A percentile compares a stretch with the other conserved stretches of the same genome.
phyloP scores from a whole-genome alignment of 2,797 vertebrate species.

The Jordanella pulchra region DNA sequence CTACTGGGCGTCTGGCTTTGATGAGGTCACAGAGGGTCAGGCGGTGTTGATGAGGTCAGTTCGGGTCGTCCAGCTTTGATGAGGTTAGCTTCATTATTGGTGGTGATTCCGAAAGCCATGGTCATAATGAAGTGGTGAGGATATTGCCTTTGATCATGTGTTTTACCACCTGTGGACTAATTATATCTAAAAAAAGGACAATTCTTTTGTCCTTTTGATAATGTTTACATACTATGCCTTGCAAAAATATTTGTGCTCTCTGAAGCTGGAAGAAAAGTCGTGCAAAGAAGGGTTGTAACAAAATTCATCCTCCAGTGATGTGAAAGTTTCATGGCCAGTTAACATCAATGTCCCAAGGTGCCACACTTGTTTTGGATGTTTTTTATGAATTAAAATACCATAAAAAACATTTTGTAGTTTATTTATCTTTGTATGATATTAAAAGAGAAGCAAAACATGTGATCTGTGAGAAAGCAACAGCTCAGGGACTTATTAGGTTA shows the following conservation, averaged over 20 bases:
- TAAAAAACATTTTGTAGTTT: not conserved
- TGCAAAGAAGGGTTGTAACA: not conserved
- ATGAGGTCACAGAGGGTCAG: conserved; percentile 81
- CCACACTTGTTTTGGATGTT: not conserved
- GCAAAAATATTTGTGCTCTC: too few relatives aligned
- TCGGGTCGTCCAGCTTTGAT: conserved; percentile 82
- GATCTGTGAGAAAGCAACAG: not conserved
- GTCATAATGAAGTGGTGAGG: conserved; percentile 65
- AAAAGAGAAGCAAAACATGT: not conserved
- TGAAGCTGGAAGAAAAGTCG: not conserved
- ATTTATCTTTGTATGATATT: not conserved
- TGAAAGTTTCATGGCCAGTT: not conserved
- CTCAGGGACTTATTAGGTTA: not conserved
- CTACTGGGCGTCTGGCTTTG: conserved; percentile 78
- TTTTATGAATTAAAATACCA: not conserved
- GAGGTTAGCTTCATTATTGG: conserved; percentile 76
- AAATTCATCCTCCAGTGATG: not conserved
- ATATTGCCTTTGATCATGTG: conserved; percentile 58
- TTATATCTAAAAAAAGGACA: conserved; percentile 1
- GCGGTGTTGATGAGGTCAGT: conserved; percentile 82
- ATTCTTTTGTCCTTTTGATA: too few relatives aligned
- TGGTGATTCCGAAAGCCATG: conserved; percentile 43
- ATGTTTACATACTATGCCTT: too few relatives aligned
- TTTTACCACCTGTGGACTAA: conserved; percentile 48
- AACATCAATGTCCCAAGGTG: not conserved